Conservation (phyloP, 2,113 vertebrate genomes). For the Microcebus griseorufus region DNA sequence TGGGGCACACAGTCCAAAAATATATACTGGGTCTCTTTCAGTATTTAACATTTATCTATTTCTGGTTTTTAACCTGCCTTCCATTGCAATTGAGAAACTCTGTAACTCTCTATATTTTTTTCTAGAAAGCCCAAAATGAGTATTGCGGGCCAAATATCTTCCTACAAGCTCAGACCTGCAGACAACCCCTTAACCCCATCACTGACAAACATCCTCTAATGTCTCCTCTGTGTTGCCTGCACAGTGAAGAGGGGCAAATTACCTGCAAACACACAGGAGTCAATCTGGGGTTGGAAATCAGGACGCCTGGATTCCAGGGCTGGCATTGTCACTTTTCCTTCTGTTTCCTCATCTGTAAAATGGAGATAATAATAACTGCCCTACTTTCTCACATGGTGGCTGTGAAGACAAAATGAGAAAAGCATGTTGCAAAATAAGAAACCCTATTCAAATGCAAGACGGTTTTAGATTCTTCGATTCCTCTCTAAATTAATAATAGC, state of each 20-base stretch:
- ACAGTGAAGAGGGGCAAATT: neutral
- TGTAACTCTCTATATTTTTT: neutral
- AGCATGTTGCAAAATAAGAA: slow-evolving; percentile 64
- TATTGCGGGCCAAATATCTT: neutral
- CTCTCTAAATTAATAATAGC: slow-evolving; percentile 65
- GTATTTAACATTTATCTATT: neutral
- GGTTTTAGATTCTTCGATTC: slow-evolving; percentile 56
- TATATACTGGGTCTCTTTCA: neutral
- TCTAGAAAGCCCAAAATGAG: neutral
- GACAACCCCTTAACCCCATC: no score
- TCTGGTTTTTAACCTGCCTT: neutral
- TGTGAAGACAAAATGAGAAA: slow-evolving; percentile 66
- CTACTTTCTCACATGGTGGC: slow-evolving; percentile 61
- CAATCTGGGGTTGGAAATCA: neutral
- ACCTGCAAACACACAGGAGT: neutral
- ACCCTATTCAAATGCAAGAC: slow-evolving; percentile 61
- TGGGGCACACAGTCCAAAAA: rapidly evolving
- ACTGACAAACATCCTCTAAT: neutral
- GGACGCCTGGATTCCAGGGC: neutral
- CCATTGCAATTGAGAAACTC: neutral
- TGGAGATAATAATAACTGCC: slow-evolving; percentile 72
- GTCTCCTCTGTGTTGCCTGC: neutral
- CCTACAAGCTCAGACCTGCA: neutral
- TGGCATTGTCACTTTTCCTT: slow-evolving; percentile 14
- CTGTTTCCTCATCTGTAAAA: slow-evolving; percentile 70